phyloP scores from a whole-genome alignment of 1,140 invertebrate species.

The Plutomurus gul region DNA sequence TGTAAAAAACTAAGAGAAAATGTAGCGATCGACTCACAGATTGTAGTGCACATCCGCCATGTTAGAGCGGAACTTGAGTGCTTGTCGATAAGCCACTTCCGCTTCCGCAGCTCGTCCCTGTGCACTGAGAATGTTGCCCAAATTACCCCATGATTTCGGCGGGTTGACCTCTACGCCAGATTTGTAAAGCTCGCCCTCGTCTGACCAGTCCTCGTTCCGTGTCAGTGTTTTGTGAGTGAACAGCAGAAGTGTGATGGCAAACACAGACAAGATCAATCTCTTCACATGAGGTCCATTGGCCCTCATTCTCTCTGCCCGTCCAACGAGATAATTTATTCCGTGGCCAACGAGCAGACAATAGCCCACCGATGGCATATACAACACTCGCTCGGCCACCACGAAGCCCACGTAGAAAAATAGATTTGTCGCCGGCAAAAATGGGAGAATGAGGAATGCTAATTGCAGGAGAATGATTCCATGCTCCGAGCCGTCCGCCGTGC shows the following conservation, averaged over 20 bases:
- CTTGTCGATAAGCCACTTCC: constrained; percentile 82
- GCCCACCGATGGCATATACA: constrained; percentile 94
- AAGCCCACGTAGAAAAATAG: constrained; percentile 95
- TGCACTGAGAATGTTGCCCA: constrained; percentile 86
- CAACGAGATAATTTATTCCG: constrained; percentile 58
- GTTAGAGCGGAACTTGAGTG: constrained; percentile 83
- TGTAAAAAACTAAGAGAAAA: background rate
- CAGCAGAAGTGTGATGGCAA: constrained; percentile 59
- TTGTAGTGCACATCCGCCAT: constrained; percentile 98
- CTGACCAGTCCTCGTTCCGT: constrained; percentile 86
- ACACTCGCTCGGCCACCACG: constrained; percentile 91
- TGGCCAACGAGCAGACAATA: constrained; percentile 86
- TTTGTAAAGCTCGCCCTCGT: constrained; percentile 89
- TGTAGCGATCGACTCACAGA: constrained; percentile 74
- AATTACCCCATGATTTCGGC: constrained; percentile 82
- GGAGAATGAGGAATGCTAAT: constrained; percentile 78
- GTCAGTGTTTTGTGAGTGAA: constrained; percentile 77
- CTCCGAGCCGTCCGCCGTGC: background rate
- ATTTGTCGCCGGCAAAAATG: constrained; percentile 93
- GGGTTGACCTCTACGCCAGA: constrained; percentile 91
- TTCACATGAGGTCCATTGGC: background rate
- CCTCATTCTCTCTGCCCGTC: background rate
- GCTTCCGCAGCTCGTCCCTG: constrained; percentile 83
- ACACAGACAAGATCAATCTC: background rate
- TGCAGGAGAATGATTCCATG: constrained; percentile 49